phyloP scores from a whole-genome alignment of 1,140 invertebrate genomes.

The Eulimnadia texana region DNA sequence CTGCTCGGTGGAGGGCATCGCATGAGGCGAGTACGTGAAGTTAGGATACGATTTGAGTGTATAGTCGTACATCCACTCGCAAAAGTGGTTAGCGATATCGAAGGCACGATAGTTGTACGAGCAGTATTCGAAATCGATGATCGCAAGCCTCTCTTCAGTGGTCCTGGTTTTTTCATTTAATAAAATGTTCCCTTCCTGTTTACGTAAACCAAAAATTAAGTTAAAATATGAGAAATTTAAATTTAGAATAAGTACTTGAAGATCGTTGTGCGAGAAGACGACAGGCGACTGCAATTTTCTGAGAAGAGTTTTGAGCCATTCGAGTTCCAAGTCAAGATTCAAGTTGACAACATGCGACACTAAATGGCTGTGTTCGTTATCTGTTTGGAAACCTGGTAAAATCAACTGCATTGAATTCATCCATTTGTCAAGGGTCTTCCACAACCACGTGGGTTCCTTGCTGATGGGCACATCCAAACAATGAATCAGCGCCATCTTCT shows the following conservation, averaged over 20 bases:
- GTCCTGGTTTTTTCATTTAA: slow-evolving; percentile 21
- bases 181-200: slow-evolving; percentile 67
- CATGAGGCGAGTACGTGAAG: slow-evolving; percentile 47
- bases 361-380: background rate
- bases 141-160: slow-evolving; percentile 34
- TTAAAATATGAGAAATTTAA: background rate
- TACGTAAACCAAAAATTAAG: background rate
- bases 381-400: background rate
- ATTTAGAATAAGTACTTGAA: background rate
- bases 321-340: background rate
- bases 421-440: slow-evolving; percentile 52
- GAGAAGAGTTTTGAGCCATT: slow-evolving; percentile 25
- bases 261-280: slow-evolving; percentile 82
- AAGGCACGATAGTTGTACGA: slow-evolving; percentile 87
- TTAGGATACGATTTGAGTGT: slow-evolving; percentile 58
- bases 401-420: background rate
- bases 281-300: slow-evolving; percentile 50
- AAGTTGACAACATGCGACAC: background rate
- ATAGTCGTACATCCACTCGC: slow-evolving; percentile 84
- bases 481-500: slow-evolving; percentile 84
- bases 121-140: slow-evolving; percentile 86
- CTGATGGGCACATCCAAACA: slow-evolving; percentile 80
- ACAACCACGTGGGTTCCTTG: slow-evolving; percentile 86
- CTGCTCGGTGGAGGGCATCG: slow-evolving; percentile 60
- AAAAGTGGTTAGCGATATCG: slow-evolving; percentile 91